Evolutionary conservation across 2,888 invertebrate species (phyloP).

Genomic region (Agrochola lota): DNA sequence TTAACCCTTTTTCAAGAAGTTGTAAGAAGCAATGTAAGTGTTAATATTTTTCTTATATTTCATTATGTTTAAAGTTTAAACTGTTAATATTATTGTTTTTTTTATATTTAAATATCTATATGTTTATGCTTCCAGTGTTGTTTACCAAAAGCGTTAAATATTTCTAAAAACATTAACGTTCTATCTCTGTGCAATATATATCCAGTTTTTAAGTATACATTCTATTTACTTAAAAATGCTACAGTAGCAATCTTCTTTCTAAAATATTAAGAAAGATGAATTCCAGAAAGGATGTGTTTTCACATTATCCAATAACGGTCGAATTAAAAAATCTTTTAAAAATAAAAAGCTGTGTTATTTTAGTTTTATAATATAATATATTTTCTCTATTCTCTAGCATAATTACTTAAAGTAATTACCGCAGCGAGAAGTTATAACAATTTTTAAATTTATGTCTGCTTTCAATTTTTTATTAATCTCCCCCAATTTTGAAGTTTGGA

Average conservation of each 20-base stretch:
- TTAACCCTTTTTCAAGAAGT: conserved; percentile 10
- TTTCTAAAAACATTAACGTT: conserved; percentile 32
- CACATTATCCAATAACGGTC: no score
- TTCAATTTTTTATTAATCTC: conserved; percentile 34
- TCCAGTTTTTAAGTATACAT: conserved; percentile 8
- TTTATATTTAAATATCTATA: conserved; percentile 5
- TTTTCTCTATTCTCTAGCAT: conserved; percentile 26
- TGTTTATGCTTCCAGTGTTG: conserved; percentile 7
- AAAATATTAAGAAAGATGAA: not conserved
- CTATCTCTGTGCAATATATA: conserved; percentile 23
- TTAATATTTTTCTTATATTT: conserved; percentile 8
- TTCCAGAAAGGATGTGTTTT: not conserved
- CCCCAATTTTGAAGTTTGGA: conserved; percentile 64
- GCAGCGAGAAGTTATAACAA: conserved; percentile 38
- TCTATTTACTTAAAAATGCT: not conserved
- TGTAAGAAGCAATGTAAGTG: not conserved
- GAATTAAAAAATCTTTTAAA: no score
- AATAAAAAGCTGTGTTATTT: not conserved
- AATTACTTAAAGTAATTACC: conserved; percentile 50
- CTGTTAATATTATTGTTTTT: conserved; percentile 14
- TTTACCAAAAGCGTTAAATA: conserved; percentile 31
- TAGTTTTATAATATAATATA: not conserved
- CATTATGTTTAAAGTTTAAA: not conserved
- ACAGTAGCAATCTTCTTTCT: not conserved
- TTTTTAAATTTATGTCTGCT: not conserved